phyloP scores from a whole-genome alignment of 2,113 vertebrate genomes.

The Pelmatolapia mariae region DNA sequence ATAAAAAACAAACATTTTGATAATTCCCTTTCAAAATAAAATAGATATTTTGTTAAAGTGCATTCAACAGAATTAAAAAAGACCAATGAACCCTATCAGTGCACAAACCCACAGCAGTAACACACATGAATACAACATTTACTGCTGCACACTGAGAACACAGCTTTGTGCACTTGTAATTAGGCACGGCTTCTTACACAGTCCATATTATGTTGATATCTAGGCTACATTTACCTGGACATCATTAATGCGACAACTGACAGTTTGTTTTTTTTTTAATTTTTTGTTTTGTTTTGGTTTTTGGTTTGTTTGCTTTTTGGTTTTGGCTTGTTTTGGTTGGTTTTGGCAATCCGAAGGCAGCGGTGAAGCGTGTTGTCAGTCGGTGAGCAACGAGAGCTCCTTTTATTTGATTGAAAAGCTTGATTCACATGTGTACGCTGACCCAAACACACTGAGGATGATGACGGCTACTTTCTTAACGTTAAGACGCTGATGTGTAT shows the following conservation, averaged over 20 bases:
- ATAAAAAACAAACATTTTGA: neutral
- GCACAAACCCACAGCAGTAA: neutral
- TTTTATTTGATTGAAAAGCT: neutral
- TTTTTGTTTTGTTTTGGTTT: neutral
- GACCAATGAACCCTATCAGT: neutral
- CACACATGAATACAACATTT: neutral
- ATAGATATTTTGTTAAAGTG: neutral
- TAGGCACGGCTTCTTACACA: neutral
- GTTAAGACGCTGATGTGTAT: neutral
- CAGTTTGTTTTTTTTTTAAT: accelerated
- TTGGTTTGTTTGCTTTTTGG: no score
- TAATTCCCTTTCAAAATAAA: neutral
- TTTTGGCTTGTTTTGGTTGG: neutral
- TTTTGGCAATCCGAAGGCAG: neutral
- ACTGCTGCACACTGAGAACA: neutral
- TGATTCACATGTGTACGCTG: neutral
- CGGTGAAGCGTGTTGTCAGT: neutral
- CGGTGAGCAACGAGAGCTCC: accelerated
- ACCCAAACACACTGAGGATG: neutral
- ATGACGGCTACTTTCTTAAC: neutral
- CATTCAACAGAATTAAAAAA: neutral
- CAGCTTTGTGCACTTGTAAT: neutral
- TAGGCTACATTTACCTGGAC: neutral
- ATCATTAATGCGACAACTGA: neutral
- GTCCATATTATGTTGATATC: neutral